Evolutionary conservation across 2,113 vertebrate species (phyloP).

Genomic region (Stegostoma tigrinum): DNA sequence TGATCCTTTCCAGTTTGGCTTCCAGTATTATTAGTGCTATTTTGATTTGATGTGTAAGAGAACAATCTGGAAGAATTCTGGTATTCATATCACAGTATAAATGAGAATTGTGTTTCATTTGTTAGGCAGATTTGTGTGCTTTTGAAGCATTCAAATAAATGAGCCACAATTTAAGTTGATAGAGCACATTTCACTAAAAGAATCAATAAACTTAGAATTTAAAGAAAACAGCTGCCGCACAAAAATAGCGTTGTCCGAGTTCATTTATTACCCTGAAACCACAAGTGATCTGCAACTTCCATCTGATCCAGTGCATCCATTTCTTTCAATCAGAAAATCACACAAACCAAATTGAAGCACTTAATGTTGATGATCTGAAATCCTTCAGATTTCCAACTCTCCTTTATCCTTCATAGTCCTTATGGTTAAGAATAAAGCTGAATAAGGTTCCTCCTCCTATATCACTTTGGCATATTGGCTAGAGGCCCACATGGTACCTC

Average conservation of each 20-base stretch:
- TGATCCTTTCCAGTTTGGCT: too few species aligned
- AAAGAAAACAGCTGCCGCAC: background rate
- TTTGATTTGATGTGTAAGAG: background rate
- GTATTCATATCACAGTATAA: background rate
- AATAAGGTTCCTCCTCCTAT: background rate
- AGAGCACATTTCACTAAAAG: background rate
- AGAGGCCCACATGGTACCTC: background rate
- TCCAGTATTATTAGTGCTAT: background rate
- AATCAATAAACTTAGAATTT: background rate
- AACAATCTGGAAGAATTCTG: background rate
- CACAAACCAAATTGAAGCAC: background rate
- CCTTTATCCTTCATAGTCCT: background rate
- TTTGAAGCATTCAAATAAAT: background rate
- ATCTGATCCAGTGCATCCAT: background rate
- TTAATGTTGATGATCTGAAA: conserved; percentile 9
- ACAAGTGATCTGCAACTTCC: background rate
- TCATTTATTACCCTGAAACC: background rate
- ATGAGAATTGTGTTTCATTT: background rate
- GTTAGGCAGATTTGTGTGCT: background rate
- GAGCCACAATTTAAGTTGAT: background rate
- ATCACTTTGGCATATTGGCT: background rate
- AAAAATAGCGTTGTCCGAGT: background rate
- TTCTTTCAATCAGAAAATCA: background rate
- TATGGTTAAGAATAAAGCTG: background rate
- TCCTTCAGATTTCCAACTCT: background rate